Evolutionary conservation across 2,113 vertebrate species (phyloP).

Genomic region (Corvus moneduloides): DNA sequence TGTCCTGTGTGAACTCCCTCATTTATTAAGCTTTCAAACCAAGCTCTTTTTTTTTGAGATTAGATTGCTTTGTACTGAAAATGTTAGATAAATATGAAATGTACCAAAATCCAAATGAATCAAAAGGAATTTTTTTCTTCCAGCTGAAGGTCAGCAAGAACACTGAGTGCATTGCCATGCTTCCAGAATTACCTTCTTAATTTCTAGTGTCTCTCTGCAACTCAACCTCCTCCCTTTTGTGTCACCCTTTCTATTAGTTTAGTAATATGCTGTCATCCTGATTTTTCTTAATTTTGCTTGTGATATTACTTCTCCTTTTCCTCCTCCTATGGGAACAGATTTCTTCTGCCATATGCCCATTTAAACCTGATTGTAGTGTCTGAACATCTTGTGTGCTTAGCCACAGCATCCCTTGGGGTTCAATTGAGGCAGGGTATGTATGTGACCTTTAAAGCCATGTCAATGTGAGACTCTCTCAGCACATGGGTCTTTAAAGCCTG

Average conservation of each 20-base stretch:
- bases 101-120: neutral
- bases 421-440: neutral
- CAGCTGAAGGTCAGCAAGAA: neutral
- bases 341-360: slow-evolving; percentile 65
- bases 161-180: neutral
- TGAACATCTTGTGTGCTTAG: slow-evolving; percentile 59
- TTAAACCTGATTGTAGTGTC: slow-evolving; percentile 64
- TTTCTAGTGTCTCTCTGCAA: neutral
- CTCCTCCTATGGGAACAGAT: slow-evolving; percentile 40
- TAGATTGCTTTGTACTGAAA: neutral
- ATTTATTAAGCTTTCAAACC: neutral
- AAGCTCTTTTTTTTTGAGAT: neutral
- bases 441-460: slow-evolving; percentile 55
- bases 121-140: neutral
- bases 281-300: slow-evolving; percentile 49
- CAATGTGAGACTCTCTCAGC: slow-evolving; percentile 34
- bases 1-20: neutral
- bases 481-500: slow-evolving; percentile 24
- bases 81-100: neutral
- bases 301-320: slow-evolving; percentile 57
- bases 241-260: slow-evolving; percentile 22
- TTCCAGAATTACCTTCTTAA: neutral
- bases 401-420: slow-evolving; percentile 49
- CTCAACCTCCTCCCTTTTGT: neutral
- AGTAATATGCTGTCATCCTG: slow-evolving; percentile 37